Conservation (phyloP, 2,797 vertebrate species). For the Sebastes kiyomatsui region DNA sequence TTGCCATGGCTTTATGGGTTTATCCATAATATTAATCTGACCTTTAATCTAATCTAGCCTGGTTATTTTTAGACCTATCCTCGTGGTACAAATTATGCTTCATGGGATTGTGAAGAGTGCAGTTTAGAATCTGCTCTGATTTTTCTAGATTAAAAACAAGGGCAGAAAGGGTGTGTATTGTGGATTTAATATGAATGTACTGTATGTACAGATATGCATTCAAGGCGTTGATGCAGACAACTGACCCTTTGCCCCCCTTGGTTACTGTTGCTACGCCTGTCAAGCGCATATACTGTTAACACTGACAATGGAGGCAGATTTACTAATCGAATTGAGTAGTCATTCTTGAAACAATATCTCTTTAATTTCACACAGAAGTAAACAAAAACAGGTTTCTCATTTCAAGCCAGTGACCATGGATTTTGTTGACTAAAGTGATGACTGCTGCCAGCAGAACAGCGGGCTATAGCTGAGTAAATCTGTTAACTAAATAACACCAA, state of each 20-base stretch:
- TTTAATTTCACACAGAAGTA: not conserved
- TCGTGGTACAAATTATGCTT: not conserved
- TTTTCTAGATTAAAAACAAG: constrained; percentile 6
- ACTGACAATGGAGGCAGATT: not conserved
- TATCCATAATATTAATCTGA: constrained; percentile 31
- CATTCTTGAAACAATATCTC: not conserved
- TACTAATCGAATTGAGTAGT: not conserved
- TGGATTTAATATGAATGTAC: not conserved
- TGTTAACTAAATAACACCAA: not conserved
- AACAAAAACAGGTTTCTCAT: not conserved
- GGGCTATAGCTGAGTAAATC: not conserved
- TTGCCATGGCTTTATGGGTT: constrained; percentile 1
- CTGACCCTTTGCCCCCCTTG: not conserved
- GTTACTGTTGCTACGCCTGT: not conserved
- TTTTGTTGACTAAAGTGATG: not conserved
- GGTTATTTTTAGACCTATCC: constrained; percentile 26
- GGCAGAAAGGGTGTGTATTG: not conserved
- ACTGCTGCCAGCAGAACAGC: not conserved
- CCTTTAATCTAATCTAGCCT: constrained; percentile 13
- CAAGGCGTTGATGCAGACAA: not conserved
- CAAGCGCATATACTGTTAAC: not conserved
- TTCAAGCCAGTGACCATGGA: not conserved
- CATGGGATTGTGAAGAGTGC: not conserved
- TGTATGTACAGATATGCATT: not conserved
- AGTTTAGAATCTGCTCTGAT: not conserved